Evolutionary conservation across 2,113 vertebrate species (phyloP), one percentile per base, ranked within the genome.

Genomic region (Leptocoma aspasia): DNA sequence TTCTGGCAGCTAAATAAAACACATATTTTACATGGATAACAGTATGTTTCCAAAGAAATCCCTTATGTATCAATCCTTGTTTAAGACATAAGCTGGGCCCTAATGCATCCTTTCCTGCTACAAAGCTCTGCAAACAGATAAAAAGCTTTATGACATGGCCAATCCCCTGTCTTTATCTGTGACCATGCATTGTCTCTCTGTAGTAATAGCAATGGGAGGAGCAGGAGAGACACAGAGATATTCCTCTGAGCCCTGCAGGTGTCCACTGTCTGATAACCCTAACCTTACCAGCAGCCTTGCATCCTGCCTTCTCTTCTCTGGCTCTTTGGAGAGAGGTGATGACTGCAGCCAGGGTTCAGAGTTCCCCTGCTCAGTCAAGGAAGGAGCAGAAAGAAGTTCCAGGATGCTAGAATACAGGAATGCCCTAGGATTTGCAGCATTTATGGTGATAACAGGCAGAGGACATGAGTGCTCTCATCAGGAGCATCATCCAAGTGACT

Each of bases 381-480:
- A 75, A 10, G 35, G 22, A 83, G 33, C 5, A 14, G n/a, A 61
- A 87, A 52, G 39, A 69, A 79, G 19, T 23, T 88, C 47, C 35
- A 52, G 82, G 30, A 24, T 31, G 6, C n/a, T 47, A 33, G 27
- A 77, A 65, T 11, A 37, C 22, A 77, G 42, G 33, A 63, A 44
- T 70, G 28, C 31, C 52, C 13, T 0, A 31, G 73, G 37, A 35
- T 54, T 59, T 79, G 26, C 14, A 45, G 13, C 3, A 3, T 20
- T 63, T 50, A 6, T 4, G 20, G 24, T 37, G 21, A 27, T 71
- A 42, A 45, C 6, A 57, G 28, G n/a, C 20, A 86, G 49, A 53
- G 64, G 14, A 31, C 23, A 11, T 17, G 27, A 9, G 7, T 13
- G 16, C 8, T 82, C 6, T 18, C 0, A 0, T 69, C 57, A 33